These are phyloP conservation scores for Rhopalosiphum nymphaeae DNA, from an alignment of 2,888 invertebrate species.

Conservation along the genomic window DNA sequence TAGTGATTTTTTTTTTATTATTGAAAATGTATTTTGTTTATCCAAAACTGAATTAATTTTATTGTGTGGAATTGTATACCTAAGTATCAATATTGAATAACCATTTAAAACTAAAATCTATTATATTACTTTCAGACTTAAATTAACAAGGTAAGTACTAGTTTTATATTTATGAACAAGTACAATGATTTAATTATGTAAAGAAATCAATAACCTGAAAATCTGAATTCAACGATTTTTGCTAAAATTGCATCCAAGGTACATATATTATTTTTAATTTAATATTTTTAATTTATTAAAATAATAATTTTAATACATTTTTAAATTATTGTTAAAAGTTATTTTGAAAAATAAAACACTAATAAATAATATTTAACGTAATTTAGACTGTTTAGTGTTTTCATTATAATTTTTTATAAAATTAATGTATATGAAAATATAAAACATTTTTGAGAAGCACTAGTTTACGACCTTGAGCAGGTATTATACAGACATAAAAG, in stretches of 20 bases:
- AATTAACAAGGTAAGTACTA: neutral
- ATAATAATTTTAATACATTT: neutral
- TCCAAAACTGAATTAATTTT: neutral
- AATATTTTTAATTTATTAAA: neutral
- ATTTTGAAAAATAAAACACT: neutral
- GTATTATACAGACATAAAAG: conserved; percentile 54
- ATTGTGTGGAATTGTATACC: neutral
- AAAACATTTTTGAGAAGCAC: conserved; percentile 53
- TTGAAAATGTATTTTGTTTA: neutral
- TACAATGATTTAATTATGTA: neutral
- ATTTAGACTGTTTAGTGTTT: neutral
- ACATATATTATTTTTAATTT: neutral
- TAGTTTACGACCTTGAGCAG: conserved; percentile 56
- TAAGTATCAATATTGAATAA: neutral
- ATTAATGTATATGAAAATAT: neutral
- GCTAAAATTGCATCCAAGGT: neutral
- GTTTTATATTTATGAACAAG: conserved; percentile 21
- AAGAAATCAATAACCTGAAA: conserved; percentile 7
- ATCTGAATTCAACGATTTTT: neutral
- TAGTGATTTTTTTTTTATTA: neutral
- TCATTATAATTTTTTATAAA: conserved; percentile 3
- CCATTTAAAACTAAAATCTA: neutral
- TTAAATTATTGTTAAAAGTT: neutral
- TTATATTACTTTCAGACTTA: conserved; percentile 8
- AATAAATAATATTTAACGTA: neutral